phyloP scores from a whole-genome alignment of 2,113 vertebrate genomes.

The Pseudorectes ferrugineus region DNA sequence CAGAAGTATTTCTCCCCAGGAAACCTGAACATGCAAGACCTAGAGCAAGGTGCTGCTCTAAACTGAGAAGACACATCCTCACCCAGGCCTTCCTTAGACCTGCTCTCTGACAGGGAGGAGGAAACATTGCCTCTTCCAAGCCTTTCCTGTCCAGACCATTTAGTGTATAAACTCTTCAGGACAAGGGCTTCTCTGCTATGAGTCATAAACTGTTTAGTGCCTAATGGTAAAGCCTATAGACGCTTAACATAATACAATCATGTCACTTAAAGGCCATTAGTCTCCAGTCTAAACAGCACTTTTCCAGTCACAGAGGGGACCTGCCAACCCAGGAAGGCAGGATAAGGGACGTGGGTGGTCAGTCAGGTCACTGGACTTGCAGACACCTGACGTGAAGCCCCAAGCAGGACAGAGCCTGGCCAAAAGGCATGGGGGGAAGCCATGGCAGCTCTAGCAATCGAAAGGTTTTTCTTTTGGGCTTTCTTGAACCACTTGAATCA shows the following conservation, averaged over 20 bases:
- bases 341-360: background rate
- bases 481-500: background rate
- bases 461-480: background rate
- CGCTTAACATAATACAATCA: constrained; percentile 60
- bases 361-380: background rate
- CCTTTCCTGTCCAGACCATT: constrained; percentile 4
- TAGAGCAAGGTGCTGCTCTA: background rate
- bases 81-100: background rate
- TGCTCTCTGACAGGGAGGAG: background rate
- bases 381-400: background rate
- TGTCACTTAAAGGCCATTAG: constrained; percentile 58
- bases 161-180: background rate
- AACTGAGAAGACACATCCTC: background rate
- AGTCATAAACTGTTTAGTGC: constrained; percentile 60
- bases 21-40: background rate
- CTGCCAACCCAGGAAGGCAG: background rate
- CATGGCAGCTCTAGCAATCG: background rate
- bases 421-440: background rate
- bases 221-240: constrained; percentile 66
- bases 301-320: background rate
- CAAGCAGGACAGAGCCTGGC: background rate
- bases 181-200: constrained; percentile 44
- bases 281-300: constrained; percentile 43
- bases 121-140: background rate
- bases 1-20: background rate